These are phyloP conservation scores for Platycheirus albimanus DNA, from an alignment of 2,888 invertebrate genomes.

Conservation along the genomic window DNA sequence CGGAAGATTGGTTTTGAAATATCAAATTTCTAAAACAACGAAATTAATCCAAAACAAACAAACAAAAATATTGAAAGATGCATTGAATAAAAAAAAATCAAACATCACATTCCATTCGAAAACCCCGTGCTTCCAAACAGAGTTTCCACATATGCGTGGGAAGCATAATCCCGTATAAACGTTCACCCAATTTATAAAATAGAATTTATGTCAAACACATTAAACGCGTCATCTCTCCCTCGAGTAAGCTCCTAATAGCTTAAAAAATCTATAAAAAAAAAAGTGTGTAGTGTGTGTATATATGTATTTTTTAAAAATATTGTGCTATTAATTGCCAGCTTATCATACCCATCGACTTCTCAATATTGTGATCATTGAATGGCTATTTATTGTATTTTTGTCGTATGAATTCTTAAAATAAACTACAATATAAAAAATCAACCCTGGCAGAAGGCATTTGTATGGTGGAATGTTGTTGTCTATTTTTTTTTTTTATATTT, in stretches of 20 bases:
- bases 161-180: slow-evolving; percentile 13
- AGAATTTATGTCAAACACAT: slow-evolving; percentile 32
- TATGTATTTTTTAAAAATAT: too few relatives aligned
- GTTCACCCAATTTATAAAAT: slow-evolving; percentile 23
- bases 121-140: neutral
- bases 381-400: slow-evolving; percentile 51
- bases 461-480: slow-evolving; percentile 62
- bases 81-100: neutral
- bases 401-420: slow-evolving; percentile 53
- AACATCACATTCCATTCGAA: slow-evolving; percentile 10
- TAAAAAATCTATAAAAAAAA: slow-evolving; percentile 41
- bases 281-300: too few relatives aligned
- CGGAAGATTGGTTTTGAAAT: too few relatives aligned
- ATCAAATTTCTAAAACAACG: too few relatives aligned
- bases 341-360: slow-evolving; percentile 54
- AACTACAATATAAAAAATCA: slow-evolving; percentile 15
- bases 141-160: slow-evolving; percentile 27
- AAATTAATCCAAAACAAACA: too few relatives aligned
- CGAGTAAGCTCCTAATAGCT: slow-evolving; percentile 15
- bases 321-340: slow-evolving; percentile 63
- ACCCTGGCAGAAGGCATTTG: slow-evolving; percentile 13
- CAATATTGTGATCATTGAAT: slow-evolving; percentile 13
- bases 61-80: too few relatives aligned
- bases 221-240: slow-evolving; percentile 12
- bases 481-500: slow-evolving; percentile 49